Conservation (phyloP, 2,888 invertebrate genomes). For the Apamea anceps region DNA sequence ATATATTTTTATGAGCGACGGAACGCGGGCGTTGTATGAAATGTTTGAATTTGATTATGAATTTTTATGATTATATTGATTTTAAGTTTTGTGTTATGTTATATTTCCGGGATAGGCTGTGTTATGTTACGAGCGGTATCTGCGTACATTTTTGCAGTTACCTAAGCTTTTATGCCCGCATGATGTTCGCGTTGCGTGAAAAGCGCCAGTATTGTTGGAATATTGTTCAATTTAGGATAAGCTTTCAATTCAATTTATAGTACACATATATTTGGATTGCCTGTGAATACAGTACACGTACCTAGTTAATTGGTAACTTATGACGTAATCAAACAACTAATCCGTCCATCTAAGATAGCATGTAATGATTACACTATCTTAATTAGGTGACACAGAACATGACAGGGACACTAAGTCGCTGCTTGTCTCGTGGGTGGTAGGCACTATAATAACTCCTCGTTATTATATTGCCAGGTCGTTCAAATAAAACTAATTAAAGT, state of each 20-base stretch:
- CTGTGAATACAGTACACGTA: slow-evolving; percentile 17
- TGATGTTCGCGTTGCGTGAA: slow-evolving; percentile 6
- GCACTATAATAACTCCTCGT: neutral
- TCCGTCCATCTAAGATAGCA: slow-evolving; percentile 42
- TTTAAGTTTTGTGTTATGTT: slow-evolving; percentile 63
- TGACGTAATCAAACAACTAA: slow-evolving; percentile 56
- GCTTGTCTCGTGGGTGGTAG: neutral
- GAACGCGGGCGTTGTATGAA: slow-evolving; percentile 75
- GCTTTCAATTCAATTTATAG: slow-evolving; percentile 33
- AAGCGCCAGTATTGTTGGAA: neutral
- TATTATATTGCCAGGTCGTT: neutral
- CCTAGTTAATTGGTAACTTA: slow-evolving; percentile 51
- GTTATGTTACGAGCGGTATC: slow-evolving; percentile 32
- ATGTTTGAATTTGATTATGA: slow-evolving; percentile 77
- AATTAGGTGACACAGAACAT: slow-evolving; percentile 50
- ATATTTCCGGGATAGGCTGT: slow-evolving; percentile 48
- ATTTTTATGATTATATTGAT: slow-evolving; percentile 64
- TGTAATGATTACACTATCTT: slow-evolving; percentile 42
- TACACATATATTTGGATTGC: slow-evolving; percentile 25
- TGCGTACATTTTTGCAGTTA: slow-evolving; percentile 31
- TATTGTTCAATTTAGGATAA: slow-evolving; percentile 27
- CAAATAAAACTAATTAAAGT: neutral
- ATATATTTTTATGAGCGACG: slow-evolving; percentile 84
- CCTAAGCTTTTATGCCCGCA: slow-evolving; percentile 35
- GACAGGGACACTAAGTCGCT: slow-evolving; percentile 26